Percentiles rank a stretch among this genome's conserved stretches.
phyloP scores from a whole-genome alignment of 2,113 vertebrate species.

The Butorides virescens region DNA sequence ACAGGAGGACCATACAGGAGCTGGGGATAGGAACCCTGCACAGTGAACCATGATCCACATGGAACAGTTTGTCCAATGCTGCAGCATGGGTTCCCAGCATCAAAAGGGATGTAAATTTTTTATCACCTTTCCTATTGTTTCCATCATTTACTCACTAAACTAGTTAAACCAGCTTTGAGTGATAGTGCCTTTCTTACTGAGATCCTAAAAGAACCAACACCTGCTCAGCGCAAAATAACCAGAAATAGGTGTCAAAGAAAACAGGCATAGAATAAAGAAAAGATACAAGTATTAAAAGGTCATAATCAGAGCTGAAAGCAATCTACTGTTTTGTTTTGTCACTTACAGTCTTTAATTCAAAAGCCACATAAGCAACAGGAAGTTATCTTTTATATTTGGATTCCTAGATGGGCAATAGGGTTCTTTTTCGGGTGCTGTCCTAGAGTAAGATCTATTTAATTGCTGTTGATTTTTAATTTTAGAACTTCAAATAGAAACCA shows the following conservation, averaged over 20 bases:
- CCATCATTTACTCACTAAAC: background rate
- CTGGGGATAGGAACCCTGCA: accelerated
- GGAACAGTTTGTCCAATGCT: background rate
- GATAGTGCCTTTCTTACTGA: background rate
- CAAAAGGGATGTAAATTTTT: background rate
- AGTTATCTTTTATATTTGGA: background rate
- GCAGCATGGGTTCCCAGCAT: background rate
- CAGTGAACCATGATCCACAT: background rate
- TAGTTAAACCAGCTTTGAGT: background rate
- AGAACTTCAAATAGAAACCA: background rate
- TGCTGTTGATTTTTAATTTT: background rate
- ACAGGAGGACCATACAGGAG: background rate
- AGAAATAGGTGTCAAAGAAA: background rate
- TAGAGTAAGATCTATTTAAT: background rate
- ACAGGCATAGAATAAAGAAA: background rate
- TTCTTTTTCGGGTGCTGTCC: background rate
- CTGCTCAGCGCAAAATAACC: background rate
- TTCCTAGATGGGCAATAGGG: background rate
- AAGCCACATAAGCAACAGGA: background rate
- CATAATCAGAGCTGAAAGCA: background rate
- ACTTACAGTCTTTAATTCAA: background rate
- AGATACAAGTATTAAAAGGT: background rate
- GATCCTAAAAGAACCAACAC: background rate
- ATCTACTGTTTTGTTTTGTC: background rate
- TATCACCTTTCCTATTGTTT: background rate